phyloP scores from a whole-genome alignment of 2,797 vertebrate species.

The Sebastes paucispinis region DNA sequence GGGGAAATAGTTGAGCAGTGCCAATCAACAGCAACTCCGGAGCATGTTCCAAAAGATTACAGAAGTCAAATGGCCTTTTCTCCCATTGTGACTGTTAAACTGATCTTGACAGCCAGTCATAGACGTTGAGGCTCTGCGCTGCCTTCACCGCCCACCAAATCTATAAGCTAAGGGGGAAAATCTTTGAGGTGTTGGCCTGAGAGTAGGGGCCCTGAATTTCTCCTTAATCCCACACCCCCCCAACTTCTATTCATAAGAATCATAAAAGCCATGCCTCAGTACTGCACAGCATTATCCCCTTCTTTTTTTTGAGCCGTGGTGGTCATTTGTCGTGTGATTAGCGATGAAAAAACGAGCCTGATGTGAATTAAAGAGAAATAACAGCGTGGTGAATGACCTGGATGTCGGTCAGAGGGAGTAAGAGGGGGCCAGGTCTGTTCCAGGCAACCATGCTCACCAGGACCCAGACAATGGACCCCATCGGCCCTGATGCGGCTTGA shows the following conservation, averaged over 20 bases:
- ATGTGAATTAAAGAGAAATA: conserved; percentile 80
- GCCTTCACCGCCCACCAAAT: conserved; percentile 68
- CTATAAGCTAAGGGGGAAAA: conserved; percentile 73
- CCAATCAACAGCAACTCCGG: conserved; percentile 62
- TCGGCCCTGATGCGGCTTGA: conserved; percentile 98
- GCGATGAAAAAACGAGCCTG: conserved; percentile 68
- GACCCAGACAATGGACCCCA: conserved; percentile 96
- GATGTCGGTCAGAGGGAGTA: conserved; percentile 78
- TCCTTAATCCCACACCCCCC: conserved; percentile 58
- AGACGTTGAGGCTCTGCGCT: conserved; percentile 50
- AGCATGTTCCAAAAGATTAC: conserved; percentile 77
- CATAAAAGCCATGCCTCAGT: conserved; percentile 75
- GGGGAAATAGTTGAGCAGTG: conserved; percentile 54
- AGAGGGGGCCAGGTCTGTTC: conserved; percentile 67
- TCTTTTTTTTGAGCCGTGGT: conserved; percentile 51
- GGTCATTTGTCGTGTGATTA: conserved; percentile 83
- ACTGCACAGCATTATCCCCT: conserved; percentile 64
- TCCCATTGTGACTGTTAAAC: conserved; percentile 78
- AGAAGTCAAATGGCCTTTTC: conserved; percentile 81
- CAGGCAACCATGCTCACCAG: conserved; percentile 90
- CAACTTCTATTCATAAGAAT: conserved; percentile 65
- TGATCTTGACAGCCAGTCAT: conserved; percentile 78
- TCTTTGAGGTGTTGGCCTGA: conserved; percentile 76
- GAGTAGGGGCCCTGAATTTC: conserved; percentile 68
- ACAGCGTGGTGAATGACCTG: conserved; percentile 83